Evolutionary conservation across 2,888 invertebrate genomes (phyloP).

Genomic region (Julus scandinavius): DNA sequence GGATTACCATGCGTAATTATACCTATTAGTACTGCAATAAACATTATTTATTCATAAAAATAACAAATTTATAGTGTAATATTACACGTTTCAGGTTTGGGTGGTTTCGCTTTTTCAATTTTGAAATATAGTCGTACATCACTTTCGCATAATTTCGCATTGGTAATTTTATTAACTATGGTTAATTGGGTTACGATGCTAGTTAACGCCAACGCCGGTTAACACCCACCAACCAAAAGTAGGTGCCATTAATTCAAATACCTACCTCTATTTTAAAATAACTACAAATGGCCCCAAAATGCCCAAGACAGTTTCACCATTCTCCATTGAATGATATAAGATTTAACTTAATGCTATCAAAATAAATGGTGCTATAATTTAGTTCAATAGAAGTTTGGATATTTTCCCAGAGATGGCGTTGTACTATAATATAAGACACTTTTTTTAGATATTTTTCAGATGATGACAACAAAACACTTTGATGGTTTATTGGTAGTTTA

Average conservation of each 20-base stretch:
- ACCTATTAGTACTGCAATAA: neutral
- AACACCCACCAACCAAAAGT: neutral
- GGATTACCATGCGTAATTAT: neutral
- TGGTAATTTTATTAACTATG: neutral
- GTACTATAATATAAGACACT: too few relatives aligned
- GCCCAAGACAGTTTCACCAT: neutral
- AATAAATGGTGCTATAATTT: too few relatives aligned
- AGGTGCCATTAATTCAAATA: neutral
- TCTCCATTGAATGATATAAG: neutral
- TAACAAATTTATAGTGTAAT: neutral
- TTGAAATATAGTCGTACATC: neutral
- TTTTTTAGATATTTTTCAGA: too few relatives aligned
- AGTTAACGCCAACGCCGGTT: conserved; percentile 20
- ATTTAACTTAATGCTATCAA: too few relatives aligned
- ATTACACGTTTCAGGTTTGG: neutral
- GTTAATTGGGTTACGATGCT: neutral
- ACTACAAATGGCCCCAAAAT: neutral
- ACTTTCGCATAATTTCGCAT: neutral
- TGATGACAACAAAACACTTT: too few relatives aligned
- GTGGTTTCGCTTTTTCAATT: neutral
- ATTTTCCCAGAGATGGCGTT: too few relatives aligned
- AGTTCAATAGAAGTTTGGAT: too few relatives aligned
- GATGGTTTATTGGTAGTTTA: too few relatives aligned
- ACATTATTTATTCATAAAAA: neutral
- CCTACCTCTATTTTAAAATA: neutral